Evolutionary conservation across 2,888 invertebrate genomes (phyloP).

Genomic region (Agrochola litura): DNA sequence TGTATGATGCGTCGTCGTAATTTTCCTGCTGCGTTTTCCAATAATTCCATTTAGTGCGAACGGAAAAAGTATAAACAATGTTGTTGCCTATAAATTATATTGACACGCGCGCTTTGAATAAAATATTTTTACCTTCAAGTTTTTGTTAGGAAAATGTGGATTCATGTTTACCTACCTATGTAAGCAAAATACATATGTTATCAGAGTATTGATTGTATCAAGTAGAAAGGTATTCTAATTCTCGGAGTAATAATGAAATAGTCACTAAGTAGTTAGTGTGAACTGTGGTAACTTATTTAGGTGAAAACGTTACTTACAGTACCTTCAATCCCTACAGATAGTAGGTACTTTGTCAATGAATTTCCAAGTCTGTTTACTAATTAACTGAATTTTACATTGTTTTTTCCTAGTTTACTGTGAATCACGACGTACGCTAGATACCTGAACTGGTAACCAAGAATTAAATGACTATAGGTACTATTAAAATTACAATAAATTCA

Average conservation of each 20-base stretch:
- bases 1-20: not conserved
- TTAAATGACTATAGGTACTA: not conserved
- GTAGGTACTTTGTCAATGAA: not conserved
- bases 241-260: not conserved
- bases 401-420: not conserved
- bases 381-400: not conserved
- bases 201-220: not conserved
- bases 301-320: not conserved
- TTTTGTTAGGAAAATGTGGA: not conserved
- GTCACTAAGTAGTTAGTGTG: not conserved
- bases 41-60: slow-evolving; percentile 28
- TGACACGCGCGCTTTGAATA: slow-evolving; percentile 8
- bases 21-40: slow-evolving; percentile 45
- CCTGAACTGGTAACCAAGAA: not conserved
- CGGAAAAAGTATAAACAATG: slow-evolving; percentile 19
- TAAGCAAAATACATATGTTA: not conserved
- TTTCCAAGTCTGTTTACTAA: not conserved
- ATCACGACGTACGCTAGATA: not conserved
- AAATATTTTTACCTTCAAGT: not conserved
- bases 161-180: not conserved
- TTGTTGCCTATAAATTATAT: not conserved
- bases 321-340: not conserved
- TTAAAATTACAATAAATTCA: not conserved
- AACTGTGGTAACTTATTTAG: not conserved
- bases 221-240: not conserved